Evolutionary conservation across 2,888 invertebrate species (phyloP).

Genomic region (Caenorhabditis angaria): DNA sequence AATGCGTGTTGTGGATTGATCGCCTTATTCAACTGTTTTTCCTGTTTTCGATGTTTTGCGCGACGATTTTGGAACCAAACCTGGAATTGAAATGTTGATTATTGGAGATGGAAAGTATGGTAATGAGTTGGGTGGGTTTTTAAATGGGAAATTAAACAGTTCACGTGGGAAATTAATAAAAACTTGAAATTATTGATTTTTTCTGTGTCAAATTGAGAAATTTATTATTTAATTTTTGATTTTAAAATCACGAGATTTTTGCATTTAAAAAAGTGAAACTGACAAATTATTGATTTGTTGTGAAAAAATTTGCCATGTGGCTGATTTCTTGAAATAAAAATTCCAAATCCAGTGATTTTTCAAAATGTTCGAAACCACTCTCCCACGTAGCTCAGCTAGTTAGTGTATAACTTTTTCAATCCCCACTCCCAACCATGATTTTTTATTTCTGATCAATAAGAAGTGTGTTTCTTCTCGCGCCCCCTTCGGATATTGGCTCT

Average conservation of each 20-base stretch:
- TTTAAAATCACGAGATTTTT: neutral
- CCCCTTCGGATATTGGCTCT: neutral
- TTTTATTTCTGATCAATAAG: neutral
- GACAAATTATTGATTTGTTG: no score
- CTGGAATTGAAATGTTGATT: slow-evolving; percentile 49
- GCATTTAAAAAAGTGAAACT: neutral
- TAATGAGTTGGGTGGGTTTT: no score
- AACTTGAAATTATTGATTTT: neutral
- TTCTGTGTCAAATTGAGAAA: neutral
- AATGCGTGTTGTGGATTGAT: slow-evolving; percentile 52
- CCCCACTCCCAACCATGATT: no score
- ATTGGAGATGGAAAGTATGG: no score
- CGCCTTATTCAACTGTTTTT: slow-evolving; percentile 72
- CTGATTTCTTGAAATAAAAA: no score
- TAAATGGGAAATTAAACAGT: no score
- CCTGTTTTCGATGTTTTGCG: slow-evolving; percentile 72
- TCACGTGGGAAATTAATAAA: neutral
- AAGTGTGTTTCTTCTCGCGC: neutral
- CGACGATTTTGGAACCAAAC: slow-evolving; percentile 73
- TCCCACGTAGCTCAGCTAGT: no score
- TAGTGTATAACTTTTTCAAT: no score
- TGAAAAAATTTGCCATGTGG: no score
- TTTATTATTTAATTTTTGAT: neutral
- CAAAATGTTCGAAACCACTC: no score
- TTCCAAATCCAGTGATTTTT: no score